These are phyloP conservation scores for Euura saliciscinereae DNA, from an alignment of 1,140 invertebrate species.

Conservation along the genomic window DNA sequence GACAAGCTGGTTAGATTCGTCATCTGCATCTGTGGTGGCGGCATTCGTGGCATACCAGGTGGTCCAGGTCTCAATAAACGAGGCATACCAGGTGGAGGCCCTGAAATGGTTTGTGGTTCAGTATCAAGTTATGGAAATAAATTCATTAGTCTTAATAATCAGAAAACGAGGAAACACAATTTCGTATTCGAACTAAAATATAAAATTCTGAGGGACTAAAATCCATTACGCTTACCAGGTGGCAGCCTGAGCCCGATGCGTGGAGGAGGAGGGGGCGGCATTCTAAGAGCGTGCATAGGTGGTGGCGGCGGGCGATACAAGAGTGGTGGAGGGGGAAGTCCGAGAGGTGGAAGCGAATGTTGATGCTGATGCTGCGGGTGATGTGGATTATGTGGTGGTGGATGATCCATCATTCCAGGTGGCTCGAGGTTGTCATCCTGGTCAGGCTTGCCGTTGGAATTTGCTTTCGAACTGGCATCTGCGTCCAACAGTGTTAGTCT, in stretches of 20 bases:
- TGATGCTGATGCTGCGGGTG: slow-evolving; percentile 44
- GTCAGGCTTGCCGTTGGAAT: slow-evolving; percentile 33
- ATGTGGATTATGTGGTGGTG: slow-evolving; percentile 52
- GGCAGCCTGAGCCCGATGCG: slow-evolving; percentile 57
- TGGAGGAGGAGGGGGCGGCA: slow-evolving; percentile 65
- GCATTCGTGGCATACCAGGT: slow-evolving; percentile 60
- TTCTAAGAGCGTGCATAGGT: slow-evolving; percentile 52
- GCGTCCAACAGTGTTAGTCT: slow-evolving; percentile 56
- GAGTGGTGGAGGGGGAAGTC: slow-evolving; percentile 58
- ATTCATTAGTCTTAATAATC: slow-evolving; percentile 13
- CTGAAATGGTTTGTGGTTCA: slow-evolving; percentile 28
- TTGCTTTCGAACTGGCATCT: slow-evolving; percentile 37
- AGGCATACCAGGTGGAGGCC: slow-evolving; percentile 63
- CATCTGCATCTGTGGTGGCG: slow-evolving; percentile 60
- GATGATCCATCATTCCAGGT: slow-evolving; percentile 60
- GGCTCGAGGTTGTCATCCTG: slow-evolving; percentile 47
- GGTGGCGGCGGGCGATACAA: slow-evolving; percentile 58
- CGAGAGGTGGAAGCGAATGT: slow-evolving; percentile 58
- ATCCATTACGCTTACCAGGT: slow-evolving; percentile 41
- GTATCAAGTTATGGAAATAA: slow-evolving; percentile 12
- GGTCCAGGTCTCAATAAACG: slow-evolving; percentile 64
- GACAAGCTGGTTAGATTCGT: slow-evolving; percentile 40
- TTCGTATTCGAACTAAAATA: neutral
- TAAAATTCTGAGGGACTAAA: too few relatives aligned
- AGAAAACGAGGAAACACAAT: slow-evolving; percentile 19